These are phyloP conservation scores for Odontamblyopus rebecca DNA, from an alignment of 2,797 vertebrate species.

Conservation along the genomic window DNA sequence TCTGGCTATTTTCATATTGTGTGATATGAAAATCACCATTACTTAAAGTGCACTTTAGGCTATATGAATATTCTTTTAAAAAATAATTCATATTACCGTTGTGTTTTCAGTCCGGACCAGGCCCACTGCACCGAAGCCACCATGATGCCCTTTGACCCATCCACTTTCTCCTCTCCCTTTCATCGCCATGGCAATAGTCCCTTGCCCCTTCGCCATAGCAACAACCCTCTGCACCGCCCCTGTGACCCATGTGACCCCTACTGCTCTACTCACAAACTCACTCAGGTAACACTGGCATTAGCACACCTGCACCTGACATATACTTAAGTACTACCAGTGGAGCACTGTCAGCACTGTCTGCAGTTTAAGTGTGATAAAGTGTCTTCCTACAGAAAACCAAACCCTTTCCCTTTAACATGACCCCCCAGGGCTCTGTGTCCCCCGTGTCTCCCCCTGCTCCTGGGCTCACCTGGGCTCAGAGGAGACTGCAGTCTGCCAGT, in stretches of 20 bases:
- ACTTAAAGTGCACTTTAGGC: background rate
- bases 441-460: slow-evolving; percentile 1
- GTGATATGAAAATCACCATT: background rate
- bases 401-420: background rate
- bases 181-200: slow-evolving; percentile 69
- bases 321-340: background rate
- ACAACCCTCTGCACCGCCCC: slow-evolving; percentile 50
- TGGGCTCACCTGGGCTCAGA: slow-evolving; percentile 81
- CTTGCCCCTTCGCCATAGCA: slow-evolving; percentile 63
- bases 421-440: slow-evolving; percentile 1
- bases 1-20: background rate
- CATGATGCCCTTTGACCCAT: slow-evolving; percentile 9
- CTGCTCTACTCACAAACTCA: slow-evolving; percentile 64
- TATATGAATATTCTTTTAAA: background rate
- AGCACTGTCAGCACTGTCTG: background rate
- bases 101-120: slow-evolving; percentile 9
- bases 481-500: slow-evolving; percentile 90
- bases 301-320: background rate
- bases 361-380: background rate
- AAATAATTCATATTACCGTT: background rate
- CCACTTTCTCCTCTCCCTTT: slow-evolving; percentile 74
- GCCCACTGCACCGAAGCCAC: slow-evolving; percentile 2
- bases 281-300: slow-evolving; percentile 46
- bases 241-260: slow-evolving; percentile 71
- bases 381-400: background rate